Base-by-base conservation (phyloP, 2,888 invertebrate genomes). In the Chymomyza caudatula region DNA sequence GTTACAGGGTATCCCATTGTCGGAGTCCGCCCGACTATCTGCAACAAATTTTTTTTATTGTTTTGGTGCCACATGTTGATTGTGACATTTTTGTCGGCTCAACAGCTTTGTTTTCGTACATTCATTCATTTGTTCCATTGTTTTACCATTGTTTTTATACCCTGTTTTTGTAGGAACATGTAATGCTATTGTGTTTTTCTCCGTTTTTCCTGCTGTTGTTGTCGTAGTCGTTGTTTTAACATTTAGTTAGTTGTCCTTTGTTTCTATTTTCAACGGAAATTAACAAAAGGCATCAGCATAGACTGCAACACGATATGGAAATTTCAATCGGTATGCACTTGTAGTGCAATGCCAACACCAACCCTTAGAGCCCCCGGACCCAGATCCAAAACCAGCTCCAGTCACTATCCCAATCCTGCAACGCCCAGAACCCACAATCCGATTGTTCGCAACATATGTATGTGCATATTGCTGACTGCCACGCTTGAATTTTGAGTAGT, bases 251-350 rank as follows among this genome's bases (percentile, higher is more conserved):
- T 37, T 37, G 29, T 8, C 47, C 64, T 65, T 75, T 83, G 78
- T 56, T 77, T 74, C 64, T 49, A 68, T 65, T 62, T 77, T 69
- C 70, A 65, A 65, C 69, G 77, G 83, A 78, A 82, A 82, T 74
- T 71, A 55, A 68, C 73, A 68, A 70, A 74, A 74, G 54, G 55
- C 63, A 65, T 57, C 51, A 60, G 60, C 62, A 49, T 42, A 25
- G 60, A 43, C 63, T 65, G 74, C 68, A 52, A 64, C 71, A 71
- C 63, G 65, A 65, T 73, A 77, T 74, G 75, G 49, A 73, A 78
- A 75, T 75, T 75, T 63, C 69, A 78, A 37, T 37, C 29, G 8
- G 11, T 37, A 37, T 37, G 29, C 29, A 4, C n/a, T n/a, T n/a
- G n/a, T n/a, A n/a, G n/a, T n/a, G n/a, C n/a, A n/a, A n/a, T n/a